Evolutionary conservation across 2,113 vertebrate species (phyloP).

Genomic region (Tringa solitaria): DNA sequence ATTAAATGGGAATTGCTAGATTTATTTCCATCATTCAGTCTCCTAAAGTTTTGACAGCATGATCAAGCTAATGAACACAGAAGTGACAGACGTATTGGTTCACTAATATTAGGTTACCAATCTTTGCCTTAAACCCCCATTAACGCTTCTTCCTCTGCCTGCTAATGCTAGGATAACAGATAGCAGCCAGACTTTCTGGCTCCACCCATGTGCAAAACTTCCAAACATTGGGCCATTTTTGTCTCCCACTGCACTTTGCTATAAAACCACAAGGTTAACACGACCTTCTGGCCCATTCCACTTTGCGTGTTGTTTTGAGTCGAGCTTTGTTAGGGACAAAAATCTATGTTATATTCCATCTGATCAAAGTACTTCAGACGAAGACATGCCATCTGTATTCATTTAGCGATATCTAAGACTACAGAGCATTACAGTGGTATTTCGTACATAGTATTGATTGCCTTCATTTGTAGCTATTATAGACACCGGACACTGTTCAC

Average conservation of each 20-base stretch:
- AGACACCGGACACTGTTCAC: slow-evolving; percentile 67
- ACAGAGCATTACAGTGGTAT: slow-evolving; percentile 65
- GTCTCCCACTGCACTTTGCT: slow-evolving; percentile 79
- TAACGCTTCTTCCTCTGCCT: slow-evolving; percentile 74
- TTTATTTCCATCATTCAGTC: slow-evolving; percentile 65
- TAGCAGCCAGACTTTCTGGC: slow-evolving; percentile 88
- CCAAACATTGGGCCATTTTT: slow-evolving; percentile 75
- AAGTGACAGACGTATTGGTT: slow-evolving; percentile 74
- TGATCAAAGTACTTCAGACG: slow-evolving; percentile 73
- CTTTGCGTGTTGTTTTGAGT: slow-evolving; percentile 59
- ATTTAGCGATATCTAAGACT: slow-evolving; percentile 79
- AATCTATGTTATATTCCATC: slow-evolving; percentile 78
- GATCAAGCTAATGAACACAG: slow-evolving; percentile 69
- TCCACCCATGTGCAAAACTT: slow-evolving; percentile 79
- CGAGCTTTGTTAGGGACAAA: slow-evolving; percentile 71
- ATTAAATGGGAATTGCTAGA: slow-evolving; percentile 30
- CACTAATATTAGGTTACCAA: slow-evolving; percentile 79
- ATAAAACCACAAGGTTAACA: slow-evolving; percentile 85
- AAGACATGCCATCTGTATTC: slow-evolving; percentile 75
- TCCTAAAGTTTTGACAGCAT: slow-evolving; percentile 75
- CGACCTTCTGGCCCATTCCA: slow-evolving; percentile 76
- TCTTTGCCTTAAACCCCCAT: slow-evolving; percentile 73
- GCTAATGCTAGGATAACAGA: slow-evolving; percentile 80
- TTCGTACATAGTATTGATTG: slow-evolving; percentile 79
- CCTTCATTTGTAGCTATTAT: slow-evolving; percentile 79